Base-by-base conservation (phyloP, 2,797 vertebrate species). In the Coracias cyanogaster region DNA sequence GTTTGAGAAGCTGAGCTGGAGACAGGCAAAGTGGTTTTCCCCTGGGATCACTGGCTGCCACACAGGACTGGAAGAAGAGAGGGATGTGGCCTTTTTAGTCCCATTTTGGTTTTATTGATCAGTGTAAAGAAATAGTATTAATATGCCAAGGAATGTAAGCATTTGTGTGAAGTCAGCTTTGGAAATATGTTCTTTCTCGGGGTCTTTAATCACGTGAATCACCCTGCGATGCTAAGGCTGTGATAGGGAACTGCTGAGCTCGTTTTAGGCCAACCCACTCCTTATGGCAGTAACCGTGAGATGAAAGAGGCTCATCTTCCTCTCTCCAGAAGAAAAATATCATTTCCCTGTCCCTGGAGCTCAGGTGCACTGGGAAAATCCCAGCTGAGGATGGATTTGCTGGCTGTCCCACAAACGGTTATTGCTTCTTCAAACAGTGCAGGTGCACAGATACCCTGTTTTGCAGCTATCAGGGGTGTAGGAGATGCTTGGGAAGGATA, bases 1-100 rank as follows among this genome's bases (percentile, higher is more conserved):
- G 16, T 87, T 86, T 73, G 88, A 93, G 86, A 73, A 73, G 79
- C 72, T 90, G 74, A 96, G 86, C 52, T 67, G 77, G 62, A 87
- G 86, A 82, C 86, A 82, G 48, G 61, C 67, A 82, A 74, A 83
- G 60, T 41, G n/a, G 49, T 52, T 49, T 55, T 10, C 20, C 35
- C 35, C 39, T 77, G 49, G 77, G 55, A 60, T 66, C 51, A 31
- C 35, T 52, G 70, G 61, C 58, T 52, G 64, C 94, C 39, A 48
- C 55, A 69, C 12, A 31, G 71, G 74, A 86, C 64, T 89, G 81
- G 21, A n/a, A 88, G 81, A 76, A 76, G 60, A 22, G 66, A 82
- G 73, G 37, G 78, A 43, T 71, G 57, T 73, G 73, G 41, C 61
- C 41, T 79, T 41, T 96, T 82, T n/a, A 74, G 55, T 82, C 12